A percentile compares a stretch with the other conserved stretches of the same genome.
Evolutionary conservation across 2,888 invertebrate species (phyloP).

Genomic region (Yponomeuta sedellus): DNA sequence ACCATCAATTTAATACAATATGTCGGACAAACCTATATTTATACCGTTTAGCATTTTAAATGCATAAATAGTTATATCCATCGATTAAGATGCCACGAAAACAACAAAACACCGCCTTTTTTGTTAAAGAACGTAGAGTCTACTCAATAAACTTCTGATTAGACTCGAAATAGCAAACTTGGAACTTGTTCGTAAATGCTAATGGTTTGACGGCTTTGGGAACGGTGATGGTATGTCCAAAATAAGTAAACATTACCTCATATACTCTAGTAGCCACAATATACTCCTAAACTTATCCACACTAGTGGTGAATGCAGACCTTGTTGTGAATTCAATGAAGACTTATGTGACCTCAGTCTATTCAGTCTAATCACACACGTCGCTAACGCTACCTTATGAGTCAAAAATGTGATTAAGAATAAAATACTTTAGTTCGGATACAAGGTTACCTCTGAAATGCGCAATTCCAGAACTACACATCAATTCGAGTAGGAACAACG

Average conservation of each 20-base stretch:
- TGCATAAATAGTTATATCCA: not conserved
- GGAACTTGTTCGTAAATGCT: slow-evolving; percentile 5
- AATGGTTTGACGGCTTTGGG: not conserved
- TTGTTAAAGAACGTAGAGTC: not conserved
- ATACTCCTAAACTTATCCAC: no score
- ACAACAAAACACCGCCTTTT: not conserved
- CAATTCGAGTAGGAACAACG: no score
- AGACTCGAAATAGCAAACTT: not conserved
- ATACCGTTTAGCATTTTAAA: not conserved
- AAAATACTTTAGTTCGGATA: no score
- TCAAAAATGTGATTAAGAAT: not conserved
- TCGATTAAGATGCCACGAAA: not conserved
- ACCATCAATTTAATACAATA: no score
- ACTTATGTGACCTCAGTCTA: not conserved
- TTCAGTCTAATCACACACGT: not conserved
- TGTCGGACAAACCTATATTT: not conserved
- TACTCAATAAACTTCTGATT: not conserved
- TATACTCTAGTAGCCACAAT: no score
- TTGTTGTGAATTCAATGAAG: not conserved
- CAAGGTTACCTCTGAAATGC: no score
- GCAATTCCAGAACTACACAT: no score
- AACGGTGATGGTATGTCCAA: not conserved
- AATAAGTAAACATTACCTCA: not conserved
- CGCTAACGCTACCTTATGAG: not conserved
- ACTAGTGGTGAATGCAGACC: not conserved